phyloP scores from a whole-genome alignment of 1,140 invertebrate genomes.

The Episyrphus balteatus region DNA sequence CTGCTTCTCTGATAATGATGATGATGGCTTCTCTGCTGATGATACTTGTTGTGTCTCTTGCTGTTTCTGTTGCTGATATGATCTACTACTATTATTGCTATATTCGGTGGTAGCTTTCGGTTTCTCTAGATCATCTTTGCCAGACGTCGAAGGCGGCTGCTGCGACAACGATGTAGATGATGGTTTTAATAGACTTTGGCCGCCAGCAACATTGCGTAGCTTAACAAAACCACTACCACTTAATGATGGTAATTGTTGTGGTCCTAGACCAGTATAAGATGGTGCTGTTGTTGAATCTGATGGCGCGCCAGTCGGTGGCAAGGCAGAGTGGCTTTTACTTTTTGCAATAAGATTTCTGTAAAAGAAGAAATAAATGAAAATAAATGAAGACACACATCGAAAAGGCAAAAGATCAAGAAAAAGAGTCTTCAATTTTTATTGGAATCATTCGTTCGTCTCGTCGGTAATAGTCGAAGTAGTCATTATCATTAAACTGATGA shows the following conservation, averaged over 20 bases:
- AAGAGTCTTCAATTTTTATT: too few species aligned
- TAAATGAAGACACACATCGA: too few species aligned
- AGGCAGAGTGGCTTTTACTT: conserved; percentile 34
- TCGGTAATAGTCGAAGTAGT: too few species aligned
- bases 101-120: conserved; percentile 4
- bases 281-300: not conserved
- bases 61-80: conserved; percentile 8
- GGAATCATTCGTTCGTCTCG: too few species aligned
- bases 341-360: conserved; percentile 33
- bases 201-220: conserved; percentile 28
- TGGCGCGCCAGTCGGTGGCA: conserved; percentile 1
- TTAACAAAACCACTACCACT: conserved; percentile 26
- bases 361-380: conserved; percentile 3
- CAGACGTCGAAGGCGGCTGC: not conserved
- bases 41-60: conserved; percentile 2
- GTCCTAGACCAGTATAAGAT: conserved; percentile 22
- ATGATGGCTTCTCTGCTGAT: conserved; percentile 7
- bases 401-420: too few species aligned
- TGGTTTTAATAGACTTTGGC: not conserved
- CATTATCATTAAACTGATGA: too few species aligned
- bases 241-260: conserved; percentile 24
- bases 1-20: conserved; percentile 6
- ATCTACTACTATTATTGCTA: not conserved
- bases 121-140: conserved; percentile 12
- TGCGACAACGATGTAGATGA: too few species aligned